Conservation (phyloP, 2,888 invertebrate genomes). For the Criorhina ranunculi region DNA sequence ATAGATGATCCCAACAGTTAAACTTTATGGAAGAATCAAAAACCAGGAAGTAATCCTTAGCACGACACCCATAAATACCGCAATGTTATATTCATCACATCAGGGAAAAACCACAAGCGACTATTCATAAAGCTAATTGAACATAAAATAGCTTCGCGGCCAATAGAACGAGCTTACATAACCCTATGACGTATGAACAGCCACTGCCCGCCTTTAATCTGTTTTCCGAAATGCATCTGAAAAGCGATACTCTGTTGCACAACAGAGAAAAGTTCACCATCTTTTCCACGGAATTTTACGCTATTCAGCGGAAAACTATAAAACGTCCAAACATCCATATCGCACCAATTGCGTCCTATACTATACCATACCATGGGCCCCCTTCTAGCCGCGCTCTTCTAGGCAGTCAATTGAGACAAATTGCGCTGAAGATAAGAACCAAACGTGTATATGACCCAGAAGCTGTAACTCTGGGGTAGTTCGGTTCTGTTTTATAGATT, state of each 20-base stretch:
- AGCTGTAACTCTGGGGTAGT: conserved; percentile 50
- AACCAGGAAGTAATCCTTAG: background rate
- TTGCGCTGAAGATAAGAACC: conserved; percentile 70
- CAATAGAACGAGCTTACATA: conserved; percentile 7
- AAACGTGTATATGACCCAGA: conserved; percentile 65
- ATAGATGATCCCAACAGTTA: too few relatives aligned
- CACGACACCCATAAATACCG: background rate
- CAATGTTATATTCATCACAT: background rate
- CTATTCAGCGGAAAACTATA: conserved; percentile 60
- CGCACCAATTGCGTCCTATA: conserved; percentile 45
- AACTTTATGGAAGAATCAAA: too few relatives aligned
- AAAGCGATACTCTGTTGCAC: conserved; percentile 34
- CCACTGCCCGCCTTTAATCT: background rate
- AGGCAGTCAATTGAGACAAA: conserved; percentile 72
- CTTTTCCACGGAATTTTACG: conserved; percentile 49
- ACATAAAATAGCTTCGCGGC: background rate
- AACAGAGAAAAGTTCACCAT: conserved; percentile 37
- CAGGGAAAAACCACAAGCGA: background rate
- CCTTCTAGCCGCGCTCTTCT: background rate
- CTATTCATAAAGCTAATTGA: background rate
- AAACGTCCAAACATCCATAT: conserved; percentile 61
- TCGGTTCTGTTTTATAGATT: conserved; percentile 58
- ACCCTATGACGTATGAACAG: background rate
- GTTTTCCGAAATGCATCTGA: conserved; percentile 19
- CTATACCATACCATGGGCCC: background rate